Conservation (phyloP, 2,888 invertebrate genomes). For the Aleiodes testaceus region DNA sequence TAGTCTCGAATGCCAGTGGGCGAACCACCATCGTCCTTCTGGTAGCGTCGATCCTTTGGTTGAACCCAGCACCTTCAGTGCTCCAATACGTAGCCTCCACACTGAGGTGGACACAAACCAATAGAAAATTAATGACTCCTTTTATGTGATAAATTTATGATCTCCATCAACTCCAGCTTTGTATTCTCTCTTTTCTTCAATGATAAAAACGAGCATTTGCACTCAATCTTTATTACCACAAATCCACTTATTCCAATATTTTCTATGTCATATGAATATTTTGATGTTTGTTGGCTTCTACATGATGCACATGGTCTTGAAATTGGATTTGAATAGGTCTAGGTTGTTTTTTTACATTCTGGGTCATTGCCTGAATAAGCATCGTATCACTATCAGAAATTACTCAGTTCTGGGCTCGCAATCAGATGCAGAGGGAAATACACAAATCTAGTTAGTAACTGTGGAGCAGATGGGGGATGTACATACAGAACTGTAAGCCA, state of each 20-base stretch:
- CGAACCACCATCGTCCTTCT: slow-evolving; percentile 30
- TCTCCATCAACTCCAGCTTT: background rate
- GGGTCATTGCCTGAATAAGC: background rate
- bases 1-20: slow-evolving; percentile 39
- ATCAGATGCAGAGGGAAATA: slow-evolving; percentile 19
- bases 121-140: slow-evolving; percentile 43
- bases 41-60: slow-evolving; percentile 20
- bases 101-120: slow-evolving; percentile 17
- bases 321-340: background rate
- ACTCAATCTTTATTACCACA: background rate
- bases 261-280: too few species aligned
- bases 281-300: background rate
- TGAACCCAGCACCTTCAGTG: background rate
- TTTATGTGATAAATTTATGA: slow-evolving; percentile 23
- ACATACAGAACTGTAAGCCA: slow-evolving; percentile 35
- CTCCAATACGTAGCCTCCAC: slow-evolving; percentile 15
- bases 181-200: too few species aligned
- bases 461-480: slow-evolving; percentile 18
- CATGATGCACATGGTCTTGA: background rate
- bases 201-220: too few species aligned
- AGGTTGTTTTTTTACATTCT: background rate
- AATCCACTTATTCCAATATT: too few species aligned
- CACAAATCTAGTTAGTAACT: slow-evolving; percentile 37
- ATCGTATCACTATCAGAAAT: background rate
- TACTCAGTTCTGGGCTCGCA: background rate